These are phyloP conservation scores for Capricornis sumatraensis DNA, from an alignment of 2,113 vertebrate genomes.

Conservation along the genomic window DNA sequence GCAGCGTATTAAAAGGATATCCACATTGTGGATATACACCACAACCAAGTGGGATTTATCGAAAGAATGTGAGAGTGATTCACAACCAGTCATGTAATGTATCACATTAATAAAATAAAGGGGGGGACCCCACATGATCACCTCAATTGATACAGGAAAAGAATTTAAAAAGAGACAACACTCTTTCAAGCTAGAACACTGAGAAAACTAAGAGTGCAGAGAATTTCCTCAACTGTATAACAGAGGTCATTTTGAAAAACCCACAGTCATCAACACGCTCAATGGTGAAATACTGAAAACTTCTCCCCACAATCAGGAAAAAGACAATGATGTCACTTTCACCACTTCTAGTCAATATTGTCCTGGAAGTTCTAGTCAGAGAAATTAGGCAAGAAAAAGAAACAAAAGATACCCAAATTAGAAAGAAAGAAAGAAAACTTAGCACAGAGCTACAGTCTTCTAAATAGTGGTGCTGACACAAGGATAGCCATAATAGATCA, in stretches of 20 bases:
- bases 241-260: background rate
- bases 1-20: background rate
- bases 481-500: background rate
- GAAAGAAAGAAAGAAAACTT: background rate
- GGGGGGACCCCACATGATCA: background rate
- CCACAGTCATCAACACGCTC: background rate
- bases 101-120: background rate
- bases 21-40: background rate
- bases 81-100: background rate
- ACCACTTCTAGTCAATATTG: background rate
- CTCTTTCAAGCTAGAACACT: background rate
- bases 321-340: background rate
- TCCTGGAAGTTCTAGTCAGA: background rate
- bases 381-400: background rate
- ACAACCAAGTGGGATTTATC: background rate
- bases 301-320: background rate
- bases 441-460: background rate
- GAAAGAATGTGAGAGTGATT: background rate
- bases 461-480: background rate
- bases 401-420: background rate
- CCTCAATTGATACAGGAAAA: background rate
- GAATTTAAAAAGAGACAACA: background rate
- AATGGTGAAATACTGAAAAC: background rate
- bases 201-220: background rate
- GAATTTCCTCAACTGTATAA: background rate